Base-by-base conservation (phyloP, 2,888 invertebrate genomes). In the Pharmacophagus antenor region DNA sequence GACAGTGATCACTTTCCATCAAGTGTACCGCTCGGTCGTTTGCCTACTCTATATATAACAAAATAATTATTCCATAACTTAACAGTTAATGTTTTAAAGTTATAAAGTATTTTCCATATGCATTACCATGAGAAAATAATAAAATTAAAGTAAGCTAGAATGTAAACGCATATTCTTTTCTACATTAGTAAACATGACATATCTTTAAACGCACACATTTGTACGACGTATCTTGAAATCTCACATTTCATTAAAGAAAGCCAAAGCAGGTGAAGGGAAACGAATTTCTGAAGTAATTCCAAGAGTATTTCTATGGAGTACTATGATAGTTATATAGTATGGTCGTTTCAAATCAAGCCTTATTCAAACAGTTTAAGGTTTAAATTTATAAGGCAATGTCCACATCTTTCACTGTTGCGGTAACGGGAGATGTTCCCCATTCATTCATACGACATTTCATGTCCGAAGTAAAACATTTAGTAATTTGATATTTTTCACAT, bases 381-480 rank as follows among this genome's bases (percentile, higher is more conserved):
- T 5, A 37, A 37, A 37, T 37, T 37, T 5, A 0, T n/a, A n/a
- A n/a, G n/a, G 15, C 37, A 37, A 37, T 4, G 4, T n/a, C n/a
- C 2, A 8, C 37, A 3, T 37, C 15, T 37, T 37, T 37, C 37
- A 37, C 6, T 52, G 37, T 21, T 41, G 31, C 41, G 41, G 52
- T 52, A 52, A 52, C 52, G 41, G 7, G 52, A 53, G 41, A 4
- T 42, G 52, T 53, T 53, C 42, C 42, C 52, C 52, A 18, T 53
- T 25, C 52, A 53, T 53, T 53, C 52, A 53, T 53, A 53, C 37
- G 17, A 53, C 42, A 53, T 42, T 53, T 53, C 52, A 22, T 53
- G 12, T 7, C 23, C 23, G 52, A 42, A 37, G 37, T 37, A 37
- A 15, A 37, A 15, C 41, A 37, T 52, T 53, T 42, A 41, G 52